Evolutionary conservation across 2,113 vertebrate genomes (phyloP).

Genomic region (Mus spicilegus): DNA sequence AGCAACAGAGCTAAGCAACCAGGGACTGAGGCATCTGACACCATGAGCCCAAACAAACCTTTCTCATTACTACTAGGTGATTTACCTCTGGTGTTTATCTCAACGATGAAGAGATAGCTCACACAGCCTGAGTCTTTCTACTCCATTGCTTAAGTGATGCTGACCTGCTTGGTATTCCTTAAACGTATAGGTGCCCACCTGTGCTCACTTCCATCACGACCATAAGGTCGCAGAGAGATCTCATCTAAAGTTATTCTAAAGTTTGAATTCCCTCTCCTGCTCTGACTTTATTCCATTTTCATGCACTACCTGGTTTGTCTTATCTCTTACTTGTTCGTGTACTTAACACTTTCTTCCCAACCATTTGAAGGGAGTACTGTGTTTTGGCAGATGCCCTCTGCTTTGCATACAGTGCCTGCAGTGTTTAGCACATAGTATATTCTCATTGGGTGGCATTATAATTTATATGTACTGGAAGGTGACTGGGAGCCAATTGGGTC

Average conservation of each 20-base stretch:
- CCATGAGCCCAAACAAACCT: not conserved
- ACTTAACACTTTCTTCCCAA: not conserved
- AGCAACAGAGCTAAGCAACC: not conserved
- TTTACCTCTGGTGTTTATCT: not conserved
- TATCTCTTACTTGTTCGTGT: not conserved
- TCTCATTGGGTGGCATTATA: not conserved
- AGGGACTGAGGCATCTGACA: not conserved
- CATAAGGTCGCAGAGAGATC: not conserved
- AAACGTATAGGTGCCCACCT: not conserved
- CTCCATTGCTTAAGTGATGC: not conserved
- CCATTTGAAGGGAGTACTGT: not conserved
- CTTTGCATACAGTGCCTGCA: not conserved
- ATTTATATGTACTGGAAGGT: not conserved
- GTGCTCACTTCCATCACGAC: not conserved
- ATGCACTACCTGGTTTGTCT: not conserved
- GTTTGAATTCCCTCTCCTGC: not conserved
- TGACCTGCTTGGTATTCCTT: not conserved
- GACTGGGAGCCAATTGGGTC: not conserved
- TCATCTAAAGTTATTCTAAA: not conserved
- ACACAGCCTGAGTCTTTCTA: not conserved
- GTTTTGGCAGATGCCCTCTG: not conserved
- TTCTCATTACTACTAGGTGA: not conserved
- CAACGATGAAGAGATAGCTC: not conserved
- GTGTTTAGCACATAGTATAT: not conserved
- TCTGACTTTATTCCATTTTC: not conserved